Percentiles rank a stretch among this genome's conserved stretches.
Conservation (phyloP, 2,888 invertebrate species). For the Erebia aethiops region DNA sequence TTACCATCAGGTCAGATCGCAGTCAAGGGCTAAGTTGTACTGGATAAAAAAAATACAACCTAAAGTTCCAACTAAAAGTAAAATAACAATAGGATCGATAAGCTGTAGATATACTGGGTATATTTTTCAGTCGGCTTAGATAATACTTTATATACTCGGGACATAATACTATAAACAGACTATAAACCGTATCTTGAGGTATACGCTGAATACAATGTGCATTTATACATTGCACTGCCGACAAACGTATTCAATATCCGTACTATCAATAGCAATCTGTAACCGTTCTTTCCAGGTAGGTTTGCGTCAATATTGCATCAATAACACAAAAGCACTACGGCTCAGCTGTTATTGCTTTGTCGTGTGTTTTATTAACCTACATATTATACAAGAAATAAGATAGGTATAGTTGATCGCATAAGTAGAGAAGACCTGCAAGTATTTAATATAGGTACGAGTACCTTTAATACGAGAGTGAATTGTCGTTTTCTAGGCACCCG, state of each 20-base stretch:
- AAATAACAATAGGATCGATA: background rate
- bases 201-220: conserved; percentile 12
- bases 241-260: conserved; percentile 20
- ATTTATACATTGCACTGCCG: conserved; percentile 13
- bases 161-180: background rate
- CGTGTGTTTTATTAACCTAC: conserved; percentile 3
- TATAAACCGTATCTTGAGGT: background rate
- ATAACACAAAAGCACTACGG: conserved; percentile 18
- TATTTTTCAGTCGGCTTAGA: background rate
- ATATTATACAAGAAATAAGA: background rate
- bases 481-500: too few relatives aligned
- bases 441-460: too few relatives aligned
- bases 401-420: background rate
- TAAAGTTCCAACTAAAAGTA: too few relatives aligned
- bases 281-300: conserved; percentile 15
- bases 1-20: too few relatives aligned
- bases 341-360: conserved; percentile 1
- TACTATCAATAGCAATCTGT: conserved; percentile 17
- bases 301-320: conserved; percentile 20
- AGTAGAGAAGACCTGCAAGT: background rate
- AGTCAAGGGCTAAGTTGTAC: too few relatives aligned
- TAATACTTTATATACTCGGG: background rate
- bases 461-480: too few relatives aligned
- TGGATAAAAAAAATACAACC: too few relatives aligned
- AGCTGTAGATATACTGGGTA: background rate